A percentile compares a stretch with the other conserved stretches of the same genome.
phyloP scores from a whole-genome alignment of 2,888 invertebrate genomes.

The Scaptomyza parva region DNA sequence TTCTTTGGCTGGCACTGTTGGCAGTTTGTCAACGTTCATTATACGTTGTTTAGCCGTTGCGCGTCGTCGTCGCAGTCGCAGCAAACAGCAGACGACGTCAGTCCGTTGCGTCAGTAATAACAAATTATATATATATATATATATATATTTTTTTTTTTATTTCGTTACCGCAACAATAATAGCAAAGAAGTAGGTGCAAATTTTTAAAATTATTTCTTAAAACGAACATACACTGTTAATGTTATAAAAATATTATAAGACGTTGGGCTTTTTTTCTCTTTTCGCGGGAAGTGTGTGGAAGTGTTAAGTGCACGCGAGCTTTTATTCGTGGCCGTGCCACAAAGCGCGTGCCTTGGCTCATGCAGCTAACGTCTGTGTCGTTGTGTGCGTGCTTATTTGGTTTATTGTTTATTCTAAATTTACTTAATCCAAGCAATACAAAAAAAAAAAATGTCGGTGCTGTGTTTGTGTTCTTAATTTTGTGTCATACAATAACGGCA shows the following conservation, averaged over 20 bases:
- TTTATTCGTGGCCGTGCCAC: conserved; percentile 48
- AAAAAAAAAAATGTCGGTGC: conserved; percentile 18
- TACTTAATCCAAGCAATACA: conserved; percentile 31
- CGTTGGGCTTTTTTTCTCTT: conserved; percentile 13
- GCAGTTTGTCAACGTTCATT: conserved; percentile 68
- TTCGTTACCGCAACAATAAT: conserved; percentile 30
- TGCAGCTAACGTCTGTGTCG: conserved; percentile 49
- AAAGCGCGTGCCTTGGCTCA: conserved; percentile 56
- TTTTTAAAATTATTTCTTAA: conserved; percentile 4
- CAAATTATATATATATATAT: no score
- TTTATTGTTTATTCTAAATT: conserved; percentile 54
- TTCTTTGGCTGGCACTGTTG: conserved; percentile 33
- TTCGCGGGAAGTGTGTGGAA: conserved; percentile 15
- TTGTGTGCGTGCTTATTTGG: conserved; percentile 24
- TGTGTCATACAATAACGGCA: conserved; percentile 29
- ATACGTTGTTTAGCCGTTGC: conserved; percentile 70
- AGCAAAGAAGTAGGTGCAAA: conserved; percentile 57
- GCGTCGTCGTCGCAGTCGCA: conserved; percentile 67
- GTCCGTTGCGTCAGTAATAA: conserved; percentile 71
- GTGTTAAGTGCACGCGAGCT: conserved; percentile 37
- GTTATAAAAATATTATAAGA: neutral
- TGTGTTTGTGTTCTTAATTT: conserved; percentile 3
- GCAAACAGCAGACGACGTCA: conserved; percentile 71
- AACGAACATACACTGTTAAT: conserved; percentile 8
- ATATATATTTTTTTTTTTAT: conserved; percentile 50